Evolutionary conservation across 2,888 invertebrate species (phyloP), one percentile per base, ranked within the genome.

Genomic region (Eustalomyia histrio): DNA sequence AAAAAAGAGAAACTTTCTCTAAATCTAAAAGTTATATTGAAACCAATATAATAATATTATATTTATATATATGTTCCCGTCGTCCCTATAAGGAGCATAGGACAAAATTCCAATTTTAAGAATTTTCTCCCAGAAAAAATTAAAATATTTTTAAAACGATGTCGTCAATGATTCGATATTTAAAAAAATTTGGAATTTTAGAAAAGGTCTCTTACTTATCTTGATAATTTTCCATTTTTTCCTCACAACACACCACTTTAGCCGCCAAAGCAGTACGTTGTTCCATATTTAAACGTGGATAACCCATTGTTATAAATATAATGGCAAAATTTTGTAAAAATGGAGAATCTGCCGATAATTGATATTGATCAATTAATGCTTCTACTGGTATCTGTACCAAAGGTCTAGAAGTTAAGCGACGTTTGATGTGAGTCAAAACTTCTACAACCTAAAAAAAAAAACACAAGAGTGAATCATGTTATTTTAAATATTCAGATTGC

Each of bases 281-380:
- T 10, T 94, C 94, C 61, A 93, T 91, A 12, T 94, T 92, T 85
- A 97, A 91, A 68, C 98, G 92, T 0, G 97, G 97, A 91, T 94
- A 98, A 9, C 98, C 98, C 93, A 97, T 93, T 87, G 96, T 97
- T 82, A 98, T 95, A 89, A 98, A 98, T 86, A 98, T 96, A 74
- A 98, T 96, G 12, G 97, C 94, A 88, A 98, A 98, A 90, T 98
- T 98, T 95, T 97, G 92, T 18, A 93, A 92, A 87, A 88, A 87
- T 94, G 95, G 92, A 94, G 97, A 87, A 94, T 93, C 91, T 1
- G 85, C 84, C 0, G 87, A 83, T 6, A 95, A 94, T 86, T 93
- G 93, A 90, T 97, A 98, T 83, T 96, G 95, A 61, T 94, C 92
- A 63, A 98, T 90, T 16, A 98, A 91, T 6, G 95, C 94, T 85